These are phyloP conservation scores for Furcifer pardalis DNA, from an alignment of 2,797 vertebrate genomes.

Conservation along the genomic window DNA sequence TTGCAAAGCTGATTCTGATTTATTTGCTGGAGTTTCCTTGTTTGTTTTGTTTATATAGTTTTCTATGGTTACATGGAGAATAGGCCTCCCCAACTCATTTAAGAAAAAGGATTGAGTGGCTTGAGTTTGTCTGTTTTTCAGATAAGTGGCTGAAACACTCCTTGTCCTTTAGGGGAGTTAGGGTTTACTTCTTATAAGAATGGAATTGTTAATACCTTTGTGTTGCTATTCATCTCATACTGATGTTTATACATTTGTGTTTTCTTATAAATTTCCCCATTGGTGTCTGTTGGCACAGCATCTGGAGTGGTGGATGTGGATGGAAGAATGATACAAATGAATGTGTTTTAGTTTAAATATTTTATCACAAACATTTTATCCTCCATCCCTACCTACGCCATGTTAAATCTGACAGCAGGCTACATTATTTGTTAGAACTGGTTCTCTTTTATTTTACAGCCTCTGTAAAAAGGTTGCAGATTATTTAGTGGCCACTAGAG, in stretches of 20 bases:
- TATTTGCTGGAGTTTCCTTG: constrained; percentile 27
- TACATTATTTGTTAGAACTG: neutral
- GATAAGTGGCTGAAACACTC: neutral
- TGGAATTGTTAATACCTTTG: neutral
- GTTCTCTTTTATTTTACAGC: neutral
- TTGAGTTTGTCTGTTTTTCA: constrained; percentile 19
- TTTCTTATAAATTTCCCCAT: neutral
- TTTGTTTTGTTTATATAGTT: neutral
- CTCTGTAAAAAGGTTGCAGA: neutral
- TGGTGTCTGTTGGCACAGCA: neutral
- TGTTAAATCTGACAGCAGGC: neutral
- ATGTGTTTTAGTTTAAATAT: neutral
- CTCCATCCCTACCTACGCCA: neutral
- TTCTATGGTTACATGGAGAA: constrained; percentile 35
- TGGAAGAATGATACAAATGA: neutral
- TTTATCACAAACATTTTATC: neutral
- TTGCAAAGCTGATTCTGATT: constrained; percentile 16
- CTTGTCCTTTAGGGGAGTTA: neutral
- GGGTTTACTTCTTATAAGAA: neutral
- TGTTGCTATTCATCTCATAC: neutral
- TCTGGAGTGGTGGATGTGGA: neutral
- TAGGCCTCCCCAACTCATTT: constrained; percentile 4
- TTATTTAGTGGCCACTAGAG: neutral
- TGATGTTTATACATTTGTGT: neutral
- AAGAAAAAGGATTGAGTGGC: constrained; percentile 32